Base-by-base conservation (phyloP, 2,113 vertebrate genomes). In the Dipodomys stephensi region DNA sequence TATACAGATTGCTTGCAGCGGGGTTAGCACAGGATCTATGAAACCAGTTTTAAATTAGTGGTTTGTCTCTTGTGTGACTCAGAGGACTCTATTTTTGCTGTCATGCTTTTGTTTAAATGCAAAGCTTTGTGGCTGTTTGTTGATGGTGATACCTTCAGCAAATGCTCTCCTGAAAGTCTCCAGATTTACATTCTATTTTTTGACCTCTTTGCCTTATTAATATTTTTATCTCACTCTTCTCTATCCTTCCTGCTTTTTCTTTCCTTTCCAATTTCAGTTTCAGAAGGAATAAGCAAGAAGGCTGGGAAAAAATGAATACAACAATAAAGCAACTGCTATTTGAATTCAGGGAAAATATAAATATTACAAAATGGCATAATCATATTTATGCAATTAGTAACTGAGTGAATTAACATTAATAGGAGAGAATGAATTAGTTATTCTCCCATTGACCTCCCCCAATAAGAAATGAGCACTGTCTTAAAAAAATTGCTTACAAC, bases 401-500 rank as follows among this genome's bases (percentile, higher is more conserved):
- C 19, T 73, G 67, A 85, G 74, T 95, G 49, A 88, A 85, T 92
- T 91, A 88, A 69, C 7, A 90, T n/a, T 77, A 92, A 83, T 88
- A 80, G 78, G 49, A 93, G 19, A 74, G 39, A 95, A 95, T 53
- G 71, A 96, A 95, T 96, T 94, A 93, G 87, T 76, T 90, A 28
- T 81, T 92, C 65, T 92, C 46, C 92, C 67, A 86, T 83, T 65
- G 88, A 93, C 90, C 62, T 92, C 60, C 90, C 83, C 62, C 76
- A 71, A 95, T 95, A 94, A 90, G 44, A 93, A 95, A 92, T 80
- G 39, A 87, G 22, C 72, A 57, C 68, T 96, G 67, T 92, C 89
- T 96, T 79, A 94, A 72, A 89, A 53, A 11, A 53, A 93, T 93
- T 83, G 94, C 93, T 96, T 71, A 94, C 15, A 94, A 83, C 95